Evolutionary conservation across 2,888 invertebrate genomes (phyloP).

Genomic region (Conops quadrifasciatus): DNA sequence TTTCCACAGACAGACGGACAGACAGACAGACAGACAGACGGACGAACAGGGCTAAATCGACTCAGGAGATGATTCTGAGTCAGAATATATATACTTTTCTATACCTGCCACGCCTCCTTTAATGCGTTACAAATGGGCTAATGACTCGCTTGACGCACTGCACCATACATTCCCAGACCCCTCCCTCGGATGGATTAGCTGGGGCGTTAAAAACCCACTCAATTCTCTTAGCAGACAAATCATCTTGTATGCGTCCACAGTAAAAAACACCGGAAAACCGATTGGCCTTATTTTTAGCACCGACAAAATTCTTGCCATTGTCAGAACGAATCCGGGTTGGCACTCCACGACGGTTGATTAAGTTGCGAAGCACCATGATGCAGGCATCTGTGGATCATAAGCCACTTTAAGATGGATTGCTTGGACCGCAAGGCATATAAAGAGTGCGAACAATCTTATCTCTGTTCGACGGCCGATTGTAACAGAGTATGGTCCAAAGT

Average conservation of each 20-base stretch:
- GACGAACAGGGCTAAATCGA: too few relatives aligned
- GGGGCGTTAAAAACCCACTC: not conserved
- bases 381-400: conserved; percentile 32
- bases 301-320: conserved; percentile 42
- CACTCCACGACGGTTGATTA: conserved; percentile 35
- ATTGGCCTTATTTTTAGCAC: conserved; percentile 31
- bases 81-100: too few relatives aligned
- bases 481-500: conserved; percentile 37
- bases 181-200: not conserved
- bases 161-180: not conserved
- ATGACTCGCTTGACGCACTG: not conserved
- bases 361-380: conserved; percentile 11
- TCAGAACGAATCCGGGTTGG: conserved; percentile 41
- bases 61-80: too few relatives aligned
- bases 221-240: not conserved
- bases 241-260: not conserved
- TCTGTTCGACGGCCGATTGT: not conserved
- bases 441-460: conserved; percentile 23
- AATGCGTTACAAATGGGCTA: too few relatives aligned
- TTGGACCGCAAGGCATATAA: conserved; percentile 27
- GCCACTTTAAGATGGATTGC: conserved; percentile 35
- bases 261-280: not conserved
- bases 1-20: too few relatives aligned
- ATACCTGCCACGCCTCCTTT: too few relatives aligned
- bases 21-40: too few relatives aligned